Percentiles rank a stretch among this genome's conserved stretches.
phyloP scores from a whole-genome alignment of 2,797 vertebrate genomes.

The Sebastes diploproa region DNA sequence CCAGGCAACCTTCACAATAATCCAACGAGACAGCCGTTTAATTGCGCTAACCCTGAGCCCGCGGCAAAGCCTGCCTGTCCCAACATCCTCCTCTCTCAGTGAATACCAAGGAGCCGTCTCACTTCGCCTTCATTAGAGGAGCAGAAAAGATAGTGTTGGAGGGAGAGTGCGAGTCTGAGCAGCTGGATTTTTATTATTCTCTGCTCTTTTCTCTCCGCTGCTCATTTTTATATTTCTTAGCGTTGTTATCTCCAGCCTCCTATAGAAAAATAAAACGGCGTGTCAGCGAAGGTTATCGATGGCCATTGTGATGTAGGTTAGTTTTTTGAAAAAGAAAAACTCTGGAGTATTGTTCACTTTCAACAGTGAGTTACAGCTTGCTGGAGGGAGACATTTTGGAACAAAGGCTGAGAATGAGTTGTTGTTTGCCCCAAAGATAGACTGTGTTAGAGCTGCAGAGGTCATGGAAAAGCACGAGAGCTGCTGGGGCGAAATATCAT shows the following conservation, averaged over 20 bases:
- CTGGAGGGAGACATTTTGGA: constrained; percentile 39
- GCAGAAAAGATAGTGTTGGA: constrained; percentile 17
- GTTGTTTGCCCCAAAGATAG: constrained; percentile 8
- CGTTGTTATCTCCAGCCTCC: constrained; percentile 14
- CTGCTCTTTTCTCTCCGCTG: not conserved
- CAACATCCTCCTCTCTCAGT: constrained; percentile 39
- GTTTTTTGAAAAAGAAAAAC: constrained; percentile 34
- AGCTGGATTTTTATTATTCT: not conserved
- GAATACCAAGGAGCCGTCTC: constrained; percentile 67
- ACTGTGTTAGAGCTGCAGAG: constrained; percentile 25
- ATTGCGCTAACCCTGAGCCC: constrained; percentile 72
- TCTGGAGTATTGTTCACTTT: constrained; percentile 35
- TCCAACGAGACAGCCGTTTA: constrained; percentile 77
- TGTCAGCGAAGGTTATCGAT: constrained; percentile 32
- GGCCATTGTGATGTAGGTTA: constrained; percentile 33
- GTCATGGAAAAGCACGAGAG: constrained; percentile 20
- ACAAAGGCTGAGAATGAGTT: constrained; percentile 36
- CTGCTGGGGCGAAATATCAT: constrained; percentile 10
- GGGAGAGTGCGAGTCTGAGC: not conserved
- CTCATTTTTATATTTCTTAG: not conserved
- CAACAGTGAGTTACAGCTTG: constrained; percentile 20
- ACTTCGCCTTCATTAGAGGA: constrained; percentile 65
- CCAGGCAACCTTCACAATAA: constrained; percentile 74
- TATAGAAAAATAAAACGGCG: constrained; percentile 9
- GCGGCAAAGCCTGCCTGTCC: constrained; percentile 42